Evolutionary conservation across 2,113 vertebrate species (phyloP).

Genomic region (Uria aalge): DNA sequence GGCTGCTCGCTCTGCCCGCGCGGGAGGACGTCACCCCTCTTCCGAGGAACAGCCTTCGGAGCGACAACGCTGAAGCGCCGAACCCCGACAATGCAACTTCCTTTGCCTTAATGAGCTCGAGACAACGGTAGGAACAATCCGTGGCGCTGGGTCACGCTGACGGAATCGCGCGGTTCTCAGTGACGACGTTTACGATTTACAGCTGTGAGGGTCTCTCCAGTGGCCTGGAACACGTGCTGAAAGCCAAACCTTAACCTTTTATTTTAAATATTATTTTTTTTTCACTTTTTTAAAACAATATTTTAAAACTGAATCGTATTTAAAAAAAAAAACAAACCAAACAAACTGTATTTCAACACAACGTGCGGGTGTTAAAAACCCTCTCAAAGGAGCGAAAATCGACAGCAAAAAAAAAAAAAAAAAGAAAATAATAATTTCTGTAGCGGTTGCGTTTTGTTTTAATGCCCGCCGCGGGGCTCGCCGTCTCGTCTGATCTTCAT

Average conservation of each 20-base stretch:
- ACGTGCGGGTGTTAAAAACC: slow-evolving; percentile 37
- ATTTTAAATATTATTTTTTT: not conserved
- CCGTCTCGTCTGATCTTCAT: not conserved
- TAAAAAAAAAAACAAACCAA: slow-evolving; percentile 37
- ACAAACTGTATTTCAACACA: slow-evolving; percentile 46
- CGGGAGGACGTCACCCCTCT: not conserved
- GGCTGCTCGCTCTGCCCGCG: not conserved
- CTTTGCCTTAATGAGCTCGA: slow-evolving; percentile 79
- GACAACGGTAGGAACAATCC: slow-evolving; percentile 51
- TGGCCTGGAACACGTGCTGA: slow-evolving; percentile 73
- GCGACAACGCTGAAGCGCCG: slow-evolving; percentile 20
- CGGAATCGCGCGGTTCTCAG: slow-evolving; percentile 40
- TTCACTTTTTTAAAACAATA: slow-evolving; percentile 54
- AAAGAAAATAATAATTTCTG: not conserved
- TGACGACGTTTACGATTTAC: slow-evolving; percentile 67
- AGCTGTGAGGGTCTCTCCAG: slow-evolving; percentile 57
- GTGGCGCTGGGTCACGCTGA: not conserved
- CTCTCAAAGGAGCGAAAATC: slow-evolving; percentile 46
- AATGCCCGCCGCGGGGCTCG: slow-evolving; percentile 3
- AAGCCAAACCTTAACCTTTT: slow-evolving; percentile 74
- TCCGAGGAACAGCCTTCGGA: not conserved
- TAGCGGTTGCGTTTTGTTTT: slow-evolving; percentile 26
- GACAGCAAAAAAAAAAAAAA: not conserved
- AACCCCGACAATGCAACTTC: slow-evolving; percentile 71
- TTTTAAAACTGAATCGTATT: slow-evolving; percentile 57